Evolutionary conservation across 1,140 invertebrate species (phyloP).

Genomic region (Neoseiulus cucumeris): DNA sequence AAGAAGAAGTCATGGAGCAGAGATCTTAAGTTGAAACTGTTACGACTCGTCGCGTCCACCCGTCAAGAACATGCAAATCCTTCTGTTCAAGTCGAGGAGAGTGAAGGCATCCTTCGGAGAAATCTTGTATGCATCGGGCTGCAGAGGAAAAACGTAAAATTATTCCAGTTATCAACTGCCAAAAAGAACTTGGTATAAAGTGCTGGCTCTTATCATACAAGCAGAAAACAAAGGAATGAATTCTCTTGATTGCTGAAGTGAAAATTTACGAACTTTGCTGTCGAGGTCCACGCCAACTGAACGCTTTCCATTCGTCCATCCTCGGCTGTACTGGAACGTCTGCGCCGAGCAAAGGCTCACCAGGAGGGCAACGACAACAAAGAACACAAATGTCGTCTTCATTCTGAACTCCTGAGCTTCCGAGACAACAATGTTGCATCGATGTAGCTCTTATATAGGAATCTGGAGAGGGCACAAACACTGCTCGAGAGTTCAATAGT

Average conservation of each 20-base stretch:
- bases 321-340: constrained; percentile 48
- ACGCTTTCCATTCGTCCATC: constrained; percentile 50
- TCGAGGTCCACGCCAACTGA: constrained; percentile 20
- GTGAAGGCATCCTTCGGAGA: neutral
- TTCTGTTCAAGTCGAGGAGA: neutral
- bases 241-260: too few relatives aligned
- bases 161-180: neutral
- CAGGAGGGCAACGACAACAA: constrained; percentile 13
- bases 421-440: too few relatives aligned
- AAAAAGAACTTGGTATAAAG: too few relatives aligned
- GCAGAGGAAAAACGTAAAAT: neutral
- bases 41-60: neutral
- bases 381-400: neutral
- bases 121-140: neutral
- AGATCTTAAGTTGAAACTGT: too few relatives aligned
- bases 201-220: too few relatives aligned
- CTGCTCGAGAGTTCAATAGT: too few relatives aligned
- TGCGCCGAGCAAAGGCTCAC: constrained; percentile 29
- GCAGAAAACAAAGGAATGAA: too few relatives aligned
- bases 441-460: too few relatives aligned
- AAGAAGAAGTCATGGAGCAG: too few relatives aligned
- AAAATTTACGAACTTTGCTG: neutral
- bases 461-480: too few relatives aligned
- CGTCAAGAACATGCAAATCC: neutral
- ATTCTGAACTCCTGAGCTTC: neutral